Evolutionary conservation across 1,140 invertebrate species (phyloP), one percentile per base, ranked within the genome.

Genomic region (Trichoplusia ni): DNA sequence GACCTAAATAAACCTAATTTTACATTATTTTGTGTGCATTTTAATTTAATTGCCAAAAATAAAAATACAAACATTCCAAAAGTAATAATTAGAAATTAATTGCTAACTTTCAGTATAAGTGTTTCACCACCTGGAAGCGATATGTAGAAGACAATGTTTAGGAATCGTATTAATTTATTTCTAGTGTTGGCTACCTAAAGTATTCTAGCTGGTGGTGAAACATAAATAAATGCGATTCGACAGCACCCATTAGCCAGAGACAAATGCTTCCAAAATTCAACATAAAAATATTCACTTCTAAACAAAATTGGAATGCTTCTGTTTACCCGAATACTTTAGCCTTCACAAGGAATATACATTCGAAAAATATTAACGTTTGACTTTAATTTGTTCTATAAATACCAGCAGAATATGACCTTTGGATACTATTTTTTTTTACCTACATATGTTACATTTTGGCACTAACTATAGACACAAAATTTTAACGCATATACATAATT

Each of bases 1-100:
- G 47, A 58, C 61, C 51, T 67, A 69, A 40, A 61, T 65, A 62
- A 67, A 27, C 54, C 59, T 64, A 73, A 65, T 51, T 67, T 46
- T 49, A 54, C 29, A 54, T 60, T 37, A 38, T 11, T 42, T 31
- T 60, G 42, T 60, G 56, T 46, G 40, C 29, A 44, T 44, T 59
- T 33, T 35, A 16, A 21, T 59, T 59, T 7, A 31, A 46, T 3
- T 35, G 11, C 21, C 16, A 46, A 35, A 35, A 16, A 35, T 21
- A 31, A n/a, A n/a, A n/a, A n/a, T n/a, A n/a, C n/a, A n/a, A n/a
- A n/a, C n/a, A n/a, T n/a, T n/a, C n/a, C n/a, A n/a, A n/a, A n/a
- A n/a, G n/a, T n/a, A n/a, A n/a, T n/a, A n/a, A n/a, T n/a, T n/a
- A n/a, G n/a, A n/a, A n/a, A n/a, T n/a, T n/a, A n/a, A n/a, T n/a